A percentile compares a stretch with the other conserved stretches of the same genome.
phyloP scores from a whole-genome alignment of 1,140 invertebrate species.

The Zaprionus vittiger region DNA sequence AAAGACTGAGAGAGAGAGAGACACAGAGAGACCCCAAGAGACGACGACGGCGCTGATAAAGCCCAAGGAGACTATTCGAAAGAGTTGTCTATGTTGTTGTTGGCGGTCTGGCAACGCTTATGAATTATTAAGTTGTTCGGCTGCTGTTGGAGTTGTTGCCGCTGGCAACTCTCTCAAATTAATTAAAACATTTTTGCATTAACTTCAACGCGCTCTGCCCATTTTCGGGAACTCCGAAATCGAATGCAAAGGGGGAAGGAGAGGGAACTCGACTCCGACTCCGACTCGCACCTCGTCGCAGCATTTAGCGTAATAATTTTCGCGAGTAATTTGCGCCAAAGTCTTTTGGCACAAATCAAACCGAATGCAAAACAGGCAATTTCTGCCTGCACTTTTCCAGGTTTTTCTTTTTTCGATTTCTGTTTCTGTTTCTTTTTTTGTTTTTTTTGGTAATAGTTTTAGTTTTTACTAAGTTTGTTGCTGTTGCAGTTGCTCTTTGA shows the following conservation, averaged over 20 bases:
- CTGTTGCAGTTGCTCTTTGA: conserved; percentile 20
- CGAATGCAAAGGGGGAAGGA: no score
- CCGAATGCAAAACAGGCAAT: conserved; percentile 75
- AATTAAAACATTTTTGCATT: conserved; percentile 82
- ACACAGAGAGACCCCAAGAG: conserved; percentile 8
- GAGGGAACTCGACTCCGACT: no score
- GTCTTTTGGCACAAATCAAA: conserved; percentile 60
- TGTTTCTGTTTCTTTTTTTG: conserved; percentile 42
- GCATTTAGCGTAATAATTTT: conserved; percentile 74
- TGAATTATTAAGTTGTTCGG: conserved; percentile 79
- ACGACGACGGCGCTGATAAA: background rate
- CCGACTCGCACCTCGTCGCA: conserved; percentile 18
- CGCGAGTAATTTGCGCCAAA: conserved; percentile 69
- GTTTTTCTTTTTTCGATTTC: conserved; percentile 48
- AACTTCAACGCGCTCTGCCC: conserved; percentile 48
- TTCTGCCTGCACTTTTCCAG: conserved; percentile 52
- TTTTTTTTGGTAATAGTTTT: conserved; percentile 20
- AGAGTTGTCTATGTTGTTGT: conserved; percentile 30
- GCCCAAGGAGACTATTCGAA: conserved; percentile 15
- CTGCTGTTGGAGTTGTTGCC: conserved; percentile 12
- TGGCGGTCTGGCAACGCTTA: conserved; percentile 44
- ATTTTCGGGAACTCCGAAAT: conserved; percentile 10
- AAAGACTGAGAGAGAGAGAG: background rate
- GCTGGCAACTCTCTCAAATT: conserved; percentile 55
- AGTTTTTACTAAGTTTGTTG: conserved; percentile 38